Evolutionary conservation across 2,113 vertebrate species (phyloP).

Genomic region (Neolamprologus longior): DNA sequence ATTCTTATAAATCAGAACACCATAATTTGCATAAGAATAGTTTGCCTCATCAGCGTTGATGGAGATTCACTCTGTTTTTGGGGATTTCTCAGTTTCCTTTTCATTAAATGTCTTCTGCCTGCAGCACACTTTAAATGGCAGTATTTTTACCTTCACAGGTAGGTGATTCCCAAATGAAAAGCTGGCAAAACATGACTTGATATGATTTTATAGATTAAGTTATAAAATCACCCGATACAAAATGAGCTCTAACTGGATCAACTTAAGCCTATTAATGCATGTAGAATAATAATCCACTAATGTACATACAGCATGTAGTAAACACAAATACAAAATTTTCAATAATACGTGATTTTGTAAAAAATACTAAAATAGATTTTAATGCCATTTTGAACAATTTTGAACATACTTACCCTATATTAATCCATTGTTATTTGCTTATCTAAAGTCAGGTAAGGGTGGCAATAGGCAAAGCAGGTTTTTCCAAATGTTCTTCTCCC

Average conservation of each 20-base stretch:
- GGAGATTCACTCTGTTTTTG: background rate
- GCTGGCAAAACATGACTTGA: background rate
- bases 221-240: background rate
- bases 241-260: background rate
- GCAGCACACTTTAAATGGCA: background rate
- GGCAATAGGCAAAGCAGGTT: background rate
- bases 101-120: background rate
- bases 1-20: background rate
- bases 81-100: background rate
- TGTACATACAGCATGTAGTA: background rate
- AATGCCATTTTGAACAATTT: background rate
- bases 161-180: background rate
- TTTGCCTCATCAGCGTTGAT: background rate
- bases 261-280: background rate
- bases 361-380: background rate
- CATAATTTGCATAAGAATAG: background rate
- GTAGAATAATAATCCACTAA: background rate
- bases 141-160: background rate
- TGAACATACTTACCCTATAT: background rate
- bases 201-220: background rate
- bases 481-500: background rate
- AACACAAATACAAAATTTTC: fast-evolving
- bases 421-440: background rate
- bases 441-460: background rate
- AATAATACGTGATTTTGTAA: background rate